These are phyloP conservation scores for Naso thynnoides DNA, from an alignment of 2,797 vertebrate species.

Conservation along the genomic window DNA sequence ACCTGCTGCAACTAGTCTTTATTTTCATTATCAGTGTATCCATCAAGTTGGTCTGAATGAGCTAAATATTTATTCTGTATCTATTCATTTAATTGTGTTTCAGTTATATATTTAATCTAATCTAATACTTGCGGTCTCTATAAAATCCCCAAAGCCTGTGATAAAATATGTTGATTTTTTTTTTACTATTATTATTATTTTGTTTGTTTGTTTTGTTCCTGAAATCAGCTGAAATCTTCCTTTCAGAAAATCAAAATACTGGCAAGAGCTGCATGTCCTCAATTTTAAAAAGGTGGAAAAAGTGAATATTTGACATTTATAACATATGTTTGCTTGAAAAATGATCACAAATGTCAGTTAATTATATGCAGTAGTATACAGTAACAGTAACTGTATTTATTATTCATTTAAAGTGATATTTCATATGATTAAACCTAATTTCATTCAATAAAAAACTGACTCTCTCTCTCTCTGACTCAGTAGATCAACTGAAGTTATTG, in stretches of 20 bases:
- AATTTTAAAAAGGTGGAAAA: neutral
- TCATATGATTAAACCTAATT: neutral
- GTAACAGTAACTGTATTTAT: too few species aligned
- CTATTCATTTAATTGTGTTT: too few species aligned
- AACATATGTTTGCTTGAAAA: neutral
- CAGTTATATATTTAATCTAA: too few species aligned
- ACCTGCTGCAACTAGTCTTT: neutral
- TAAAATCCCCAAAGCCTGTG: neutral
- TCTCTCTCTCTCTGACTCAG: neutral
- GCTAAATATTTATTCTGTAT: too few species aligned
- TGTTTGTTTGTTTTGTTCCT: too few species aligned
- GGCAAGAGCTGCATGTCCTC: neutral
- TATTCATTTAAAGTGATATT: neutral
- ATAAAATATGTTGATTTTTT: neutral
- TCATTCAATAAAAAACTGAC: constrained; percentile 4
- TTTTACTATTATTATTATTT: too few species aligned
- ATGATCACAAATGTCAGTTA: neutral
- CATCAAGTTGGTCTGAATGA: too few species aligned
- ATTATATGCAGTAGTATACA: too few species aligned
- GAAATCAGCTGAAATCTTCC: neutral
- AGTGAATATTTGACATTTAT: neutral
- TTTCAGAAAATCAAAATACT: neutral
- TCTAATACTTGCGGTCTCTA: too few species aligned
- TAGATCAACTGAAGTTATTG: constrained; percentile 19
- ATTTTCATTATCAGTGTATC: neutral